Evolutionary conservation across 1,140 invertebrate species (phyloP), one percentile per base, ranked within the genome.

Genomic region (Papilio aristodemus): DNA sequence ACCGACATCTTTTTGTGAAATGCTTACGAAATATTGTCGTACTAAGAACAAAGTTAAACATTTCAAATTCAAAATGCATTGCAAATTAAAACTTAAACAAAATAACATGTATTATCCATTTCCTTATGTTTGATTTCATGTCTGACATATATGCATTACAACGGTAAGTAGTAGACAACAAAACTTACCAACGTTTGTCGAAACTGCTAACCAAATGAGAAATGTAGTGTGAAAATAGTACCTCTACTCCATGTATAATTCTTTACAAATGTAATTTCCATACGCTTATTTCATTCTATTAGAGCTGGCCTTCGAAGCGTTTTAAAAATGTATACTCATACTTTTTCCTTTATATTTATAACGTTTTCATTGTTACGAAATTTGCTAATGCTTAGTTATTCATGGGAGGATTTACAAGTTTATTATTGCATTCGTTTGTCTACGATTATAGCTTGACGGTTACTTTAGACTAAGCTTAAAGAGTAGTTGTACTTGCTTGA

Each of bases 1-100:
- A 62, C 14, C 7, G 27, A 62, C 32, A 38, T 62, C n/a, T n/a
- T 62, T 36, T 62, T 62, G 59, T 62, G 13, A 62, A 62, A 62
- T 27, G 57, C 57, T 36, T 27, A 58, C 25, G 57, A 36, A 58
- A 36, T 17, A 36, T 46, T 46, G 7, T 46, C 14, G 6, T 32
- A 32, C 2, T 32, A 32, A 32, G 27, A 32, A 32, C 27, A 32
- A 32, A 32, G 27, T 3, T 32, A 32, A 43, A 43, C 41, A 43
- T 17, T 14, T 17, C 19, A 3, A n/a, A 54, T 22, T 25, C 0
- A 54, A 54, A 25, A 54, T 54, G 43, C 46, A 22, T 54, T 54
- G 19, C 11, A 54, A 54, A 54, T 54, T 54, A 11, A 22, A 54
- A 25, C 3, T 54, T 54, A 54, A 54, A 54, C 19, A 54, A 25